Conservation (phyloP, 2,113 vertebrate species). For the Herpailurus yagouaroundi region DNA sequence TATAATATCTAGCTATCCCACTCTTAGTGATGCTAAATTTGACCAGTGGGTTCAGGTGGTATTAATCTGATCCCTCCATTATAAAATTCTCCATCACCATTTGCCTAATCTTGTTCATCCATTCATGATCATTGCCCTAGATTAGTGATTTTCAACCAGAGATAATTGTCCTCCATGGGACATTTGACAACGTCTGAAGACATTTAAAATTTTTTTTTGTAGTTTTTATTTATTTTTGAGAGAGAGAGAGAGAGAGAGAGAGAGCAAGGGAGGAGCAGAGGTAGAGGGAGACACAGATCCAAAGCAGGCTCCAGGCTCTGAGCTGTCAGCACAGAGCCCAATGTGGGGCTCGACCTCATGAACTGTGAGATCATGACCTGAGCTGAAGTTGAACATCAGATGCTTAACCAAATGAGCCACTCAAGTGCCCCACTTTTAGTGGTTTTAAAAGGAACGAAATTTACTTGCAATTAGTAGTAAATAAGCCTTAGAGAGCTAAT, state of each 20-base stretch:
- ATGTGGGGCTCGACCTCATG: too few species aligned
- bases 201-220: neutral
- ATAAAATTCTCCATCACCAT: neutral
- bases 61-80: neutral
- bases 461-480: neutral
- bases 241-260: too few species aligned
- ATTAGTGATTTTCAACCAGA: neutral
- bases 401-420: too few species aligned
- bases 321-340: too few species aligned
- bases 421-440: neutral
- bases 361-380: too few species aligned
- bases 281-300: too few species aligned
- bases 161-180: neutral
- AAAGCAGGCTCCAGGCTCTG: too few species aligned
- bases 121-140: constrained; percentile 21
- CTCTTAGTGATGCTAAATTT: neutral
- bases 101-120: constrained; percentile 1
- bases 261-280: too few species aligned
- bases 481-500: neutral
- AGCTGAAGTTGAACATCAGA: too few species aligned
- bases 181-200: constrained; percentile 20
- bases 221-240: too few species aligned
- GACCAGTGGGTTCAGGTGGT: neutral
- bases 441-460: constrained; percentile 19
- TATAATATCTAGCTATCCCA: neutral